Evolutionary conservation across 1,140 invertebrate genomes (phyloP), one percentile per base, ranked within the genome.

Genomic region (Drosophila parabipectinata): DNA sequence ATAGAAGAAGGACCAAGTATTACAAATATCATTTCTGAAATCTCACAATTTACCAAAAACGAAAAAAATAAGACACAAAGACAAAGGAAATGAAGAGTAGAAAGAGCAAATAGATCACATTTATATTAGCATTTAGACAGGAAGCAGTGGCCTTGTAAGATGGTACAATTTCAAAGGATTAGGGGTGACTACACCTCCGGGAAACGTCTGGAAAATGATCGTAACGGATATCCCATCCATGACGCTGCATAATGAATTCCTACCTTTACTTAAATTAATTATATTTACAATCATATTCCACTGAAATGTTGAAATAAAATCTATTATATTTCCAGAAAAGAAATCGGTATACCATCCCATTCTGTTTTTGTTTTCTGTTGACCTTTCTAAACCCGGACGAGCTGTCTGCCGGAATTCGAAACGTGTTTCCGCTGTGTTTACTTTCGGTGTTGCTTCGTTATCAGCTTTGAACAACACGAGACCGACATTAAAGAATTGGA

Each of bases 1-100:
- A 50, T 68, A 34, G 45, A 44, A 59, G 8, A 78, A 78, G 68
- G n/a, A 81, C 68, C 76, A 82, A 87, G 82, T 87, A 87, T 89
- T 89, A 87, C 72, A 79, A 68, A 87, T 76, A 79, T 72, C 51
- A 71, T 77, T 74, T 63, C 63, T 39, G 60, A 77, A 87, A 87
- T 87, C 83, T 87, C 83, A 88, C 34, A 15, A 61, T 44, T 18
- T 44, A 79, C 61, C 82, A 76, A 85, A 79, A 76, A 72, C n/a
- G 30, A 47, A 72, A 51, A 26, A 48, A 44, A 64, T 55, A 51
- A 41, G n/a, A 50, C 5, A 18, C 41, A 44, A 44, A 62, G 32
- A 48, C 44, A 41, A 37, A 45, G 51, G 53, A 37, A 30, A 37
- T 14, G 12, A 56, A 45, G 56, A 67, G 52, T 32, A 30, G 18